Evolutionary conservation across 1,140 invertebrate species (phyloP).

Genomic region (Microvelia longipes): DNA sequence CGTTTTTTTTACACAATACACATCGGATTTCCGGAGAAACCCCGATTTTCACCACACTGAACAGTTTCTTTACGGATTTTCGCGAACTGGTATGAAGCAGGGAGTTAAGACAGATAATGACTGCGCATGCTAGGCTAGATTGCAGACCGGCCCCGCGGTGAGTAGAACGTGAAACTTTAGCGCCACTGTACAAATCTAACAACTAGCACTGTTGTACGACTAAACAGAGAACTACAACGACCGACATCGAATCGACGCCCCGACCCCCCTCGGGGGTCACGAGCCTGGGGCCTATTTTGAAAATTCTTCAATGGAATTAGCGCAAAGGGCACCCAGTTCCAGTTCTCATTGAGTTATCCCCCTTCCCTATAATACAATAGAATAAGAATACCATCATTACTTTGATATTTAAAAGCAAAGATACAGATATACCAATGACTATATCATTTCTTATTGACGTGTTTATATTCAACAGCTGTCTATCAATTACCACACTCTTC

Average conservation of each 20-base stretch:
- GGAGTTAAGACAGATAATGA: not conserved
- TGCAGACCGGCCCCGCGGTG: conserved; percentile 5
- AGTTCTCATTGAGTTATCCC: too few species aligned
- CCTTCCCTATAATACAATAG: too few species aligned
- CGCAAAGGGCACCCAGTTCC: not conserved
- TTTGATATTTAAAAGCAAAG: too few species aligned
- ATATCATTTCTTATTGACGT: too few species aligned
- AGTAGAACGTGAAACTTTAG: conserved; percentile 11
- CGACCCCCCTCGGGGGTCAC: not conserved
- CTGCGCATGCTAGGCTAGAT: conserved; percentile 17
- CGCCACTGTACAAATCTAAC: conserved; percentile 13
- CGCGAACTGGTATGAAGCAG: conserved; percentile 16
- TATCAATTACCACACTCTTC: too few species aligned
- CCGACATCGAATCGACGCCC: not conserved
- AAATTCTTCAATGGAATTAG: not conserved
- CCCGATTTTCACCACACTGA: conserved; percentile 16
- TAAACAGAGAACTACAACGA: not conserved
- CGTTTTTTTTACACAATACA: conserved; percentile 18
- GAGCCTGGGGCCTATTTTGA: not conserved
- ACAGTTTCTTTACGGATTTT: conserved; percentile 12
- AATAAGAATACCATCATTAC: too few species aligned
- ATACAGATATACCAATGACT: too few species aligned
- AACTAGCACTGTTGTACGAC: not conserved
- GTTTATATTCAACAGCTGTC: too few species aligned
- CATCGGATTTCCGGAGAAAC: conserved; percentile 19